Evolutionary conservation across 2,797 vertebrate genomes (phyloP).

Genomic region (Cirrhinus mrigala): DNA sequence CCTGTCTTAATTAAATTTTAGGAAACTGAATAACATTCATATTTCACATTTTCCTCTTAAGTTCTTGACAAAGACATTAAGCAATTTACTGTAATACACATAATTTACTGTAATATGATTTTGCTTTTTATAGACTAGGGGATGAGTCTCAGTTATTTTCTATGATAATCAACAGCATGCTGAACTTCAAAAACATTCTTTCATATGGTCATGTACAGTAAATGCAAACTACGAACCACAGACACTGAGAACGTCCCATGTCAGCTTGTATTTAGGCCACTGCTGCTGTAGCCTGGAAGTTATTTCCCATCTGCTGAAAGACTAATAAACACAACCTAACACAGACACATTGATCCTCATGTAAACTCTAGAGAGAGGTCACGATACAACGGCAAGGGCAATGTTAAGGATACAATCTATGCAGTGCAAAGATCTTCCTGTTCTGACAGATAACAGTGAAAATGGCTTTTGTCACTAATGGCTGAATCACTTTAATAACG

Average conservation of each 20-base stretch:
- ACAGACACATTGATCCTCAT: neutral
- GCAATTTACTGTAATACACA: too few relatives aligned
- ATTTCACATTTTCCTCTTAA: too few relatives aligned
- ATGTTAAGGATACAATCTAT: neutral
- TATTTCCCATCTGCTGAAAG: slow-evolving; percentile 11
- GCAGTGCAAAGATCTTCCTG: neutral
- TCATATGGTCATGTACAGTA: neutral
- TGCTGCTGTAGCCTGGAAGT: neutral
- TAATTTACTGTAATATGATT: too few relatives aligned
- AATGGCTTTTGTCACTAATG: slow-evolving; percentile 1
- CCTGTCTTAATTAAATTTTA: too few relatives aligned
- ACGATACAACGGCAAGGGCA: neutral
- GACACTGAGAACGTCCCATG: neutral
- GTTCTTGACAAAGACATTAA: too few relatives aligned
- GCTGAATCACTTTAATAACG: neutral
- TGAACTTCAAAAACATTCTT: neutral
- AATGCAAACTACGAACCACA: neutral
- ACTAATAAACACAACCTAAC: slow-evolving; percentile 1
- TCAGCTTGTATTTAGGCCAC: neutral
- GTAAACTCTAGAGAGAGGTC: neutral
- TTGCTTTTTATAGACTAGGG: too few relatives aligned
- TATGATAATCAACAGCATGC: too few relatives aligned
- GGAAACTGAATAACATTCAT: too few relatives aligned
- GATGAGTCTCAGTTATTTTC: too few relatives aligned
- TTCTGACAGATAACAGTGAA: neutral